Percentiles rank a stretch among this genome's conserved stretches.
phyloP scores from a whole-genome alignment of 2,888 invertebrate species.

The Agrochola circellaris region DNA sequence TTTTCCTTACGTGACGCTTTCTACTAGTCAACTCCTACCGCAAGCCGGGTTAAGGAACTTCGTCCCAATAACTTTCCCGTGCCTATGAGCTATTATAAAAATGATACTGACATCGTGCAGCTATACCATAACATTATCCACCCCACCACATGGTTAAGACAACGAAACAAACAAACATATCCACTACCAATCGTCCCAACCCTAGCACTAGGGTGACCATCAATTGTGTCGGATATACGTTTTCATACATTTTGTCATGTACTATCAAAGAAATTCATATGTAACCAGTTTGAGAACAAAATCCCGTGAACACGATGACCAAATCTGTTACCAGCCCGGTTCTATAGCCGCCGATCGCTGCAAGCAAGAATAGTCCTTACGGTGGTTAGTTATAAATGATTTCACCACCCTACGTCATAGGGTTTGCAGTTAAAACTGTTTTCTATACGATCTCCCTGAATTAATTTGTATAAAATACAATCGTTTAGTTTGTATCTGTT shows the following conservation, averaged over 20 bases:
- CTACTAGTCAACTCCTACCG: too few species aligned
- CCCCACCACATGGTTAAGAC: background rate
- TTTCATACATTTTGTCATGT: constrained; percentile 60
- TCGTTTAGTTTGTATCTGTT: constrained; percentile 28
- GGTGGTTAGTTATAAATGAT: constrained; percentile 59
- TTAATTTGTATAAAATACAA: constrained; percentile 41
- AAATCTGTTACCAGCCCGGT: too few species aligned
- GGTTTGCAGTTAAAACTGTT: constrained; percentile 46
- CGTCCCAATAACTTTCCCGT: background rate
- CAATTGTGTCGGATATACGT: constrained; percentile 61
- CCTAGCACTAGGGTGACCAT: constrained; percentile 69
- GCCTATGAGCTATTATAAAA: background rate
- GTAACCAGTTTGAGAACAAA: too few species aligned
- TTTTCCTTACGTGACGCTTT: too few species aligned
- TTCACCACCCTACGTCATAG: constrained; percentile 18
- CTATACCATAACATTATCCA: background rate
- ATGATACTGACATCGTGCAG: background rate
- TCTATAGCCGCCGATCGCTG: too few species aligned
- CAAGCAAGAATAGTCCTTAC: too few species aligned
- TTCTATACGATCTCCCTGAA: constrained; percentile 30
- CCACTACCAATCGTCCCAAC: constrained; percentile 30
- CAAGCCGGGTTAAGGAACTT: too few species aligned
- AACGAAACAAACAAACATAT: constrained; percentile 16
- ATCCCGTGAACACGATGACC: too few species aligned
- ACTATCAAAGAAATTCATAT: too few species aligned